A percentile compares a stretch with the other conserved stretches of the same genome.
Conservation (phyloP, 2,113 vertebrate species). For the Notarius quadriscutis region DNA sequence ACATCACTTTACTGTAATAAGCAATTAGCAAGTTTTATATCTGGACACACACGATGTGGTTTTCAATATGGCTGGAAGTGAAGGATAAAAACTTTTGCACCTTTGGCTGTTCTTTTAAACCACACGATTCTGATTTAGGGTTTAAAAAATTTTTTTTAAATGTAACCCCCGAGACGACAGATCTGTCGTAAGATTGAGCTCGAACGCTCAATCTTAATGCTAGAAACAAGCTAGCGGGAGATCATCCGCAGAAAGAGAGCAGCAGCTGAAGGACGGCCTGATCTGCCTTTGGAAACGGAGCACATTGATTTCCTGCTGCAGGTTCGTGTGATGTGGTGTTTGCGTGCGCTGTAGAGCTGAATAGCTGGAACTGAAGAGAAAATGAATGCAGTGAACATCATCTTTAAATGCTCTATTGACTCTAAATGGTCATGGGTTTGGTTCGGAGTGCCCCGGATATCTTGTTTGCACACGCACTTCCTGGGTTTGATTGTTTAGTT, state of each 20-base stretch:
- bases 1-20: neutral
- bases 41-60: neutral
- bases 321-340: constrained; percentile 6
- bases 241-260: neutral
- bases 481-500: neutral
- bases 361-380: constrained; percentile 19
- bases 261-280: neutral
- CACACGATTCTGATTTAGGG: neutral
- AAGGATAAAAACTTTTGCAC: neutral
- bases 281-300: neutral
- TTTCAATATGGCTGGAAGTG: neutral
- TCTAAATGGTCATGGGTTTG: neutral
- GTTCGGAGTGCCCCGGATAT: neutral
- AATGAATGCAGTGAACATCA: neutral
- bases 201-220: neutral
- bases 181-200: neutral
- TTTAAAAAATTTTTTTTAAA: no score
- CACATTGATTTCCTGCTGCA: neutral
- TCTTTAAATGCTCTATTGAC: neutral
- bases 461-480: neutral
- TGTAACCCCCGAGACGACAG: neutral
- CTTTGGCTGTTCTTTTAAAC: neutral
- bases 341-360: neutral
- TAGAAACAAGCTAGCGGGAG: neutral
- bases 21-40: neutral